Base-by-base conservation (phyloP, 2,888 invertebrate species). In the Periphyllus acericola region DNA sequence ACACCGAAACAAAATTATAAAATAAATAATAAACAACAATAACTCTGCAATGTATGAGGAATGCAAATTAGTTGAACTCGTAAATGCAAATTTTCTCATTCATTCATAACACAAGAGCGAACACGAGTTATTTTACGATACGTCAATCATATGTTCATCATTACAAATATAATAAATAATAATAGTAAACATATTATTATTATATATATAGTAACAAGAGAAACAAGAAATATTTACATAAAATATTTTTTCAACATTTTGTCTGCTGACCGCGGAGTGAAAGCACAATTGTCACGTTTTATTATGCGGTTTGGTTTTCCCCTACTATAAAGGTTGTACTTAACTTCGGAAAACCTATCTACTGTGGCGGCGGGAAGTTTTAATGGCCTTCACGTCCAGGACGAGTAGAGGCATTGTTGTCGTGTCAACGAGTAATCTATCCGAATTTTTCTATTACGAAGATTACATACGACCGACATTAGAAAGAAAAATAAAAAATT, bases 221-320 rank as follows among this genome's bases (percentile, higher is more conserved):
- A 66, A 84, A 60, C 66, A 66, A 76, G 76, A 17, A 32, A 66
- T 76, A 84, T 76, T 76, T 66, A 76, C 40, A 76, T 84, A 32
- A 40, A 66, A 76, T 46, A 66, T 75, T 83, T 76, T 71, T 78
- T 55, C 46, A 21, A 79, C n/a, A 72, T 46, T 75, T 81, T 17
- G 78, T 60, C 25, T 46, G 32, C 29, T 68, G 68, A 74, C 52
- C 75, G 40, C 78, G 32, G 82, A 88, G 76, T 82, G 87, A 82
- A 84, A 89, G 81, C 82, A 89, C 40, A 74, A 34, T 87, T 74
- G 84, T 82, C 71, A 75, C 85, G 75, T 68, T 80, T 76, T 84
- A 46, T 84, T 71, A 81, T 72, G 75, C 29, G 55, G 74, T 89
- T 89, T 89, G 84, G 40, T 75, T 60, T 72, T 25, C 83, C 66